A percentile compares a stretch with the other conserved stretches of the same genome.
Conservation (phyloP, 2,888 invertebrate species). For the Brassicogethes aeneus region DNA sequence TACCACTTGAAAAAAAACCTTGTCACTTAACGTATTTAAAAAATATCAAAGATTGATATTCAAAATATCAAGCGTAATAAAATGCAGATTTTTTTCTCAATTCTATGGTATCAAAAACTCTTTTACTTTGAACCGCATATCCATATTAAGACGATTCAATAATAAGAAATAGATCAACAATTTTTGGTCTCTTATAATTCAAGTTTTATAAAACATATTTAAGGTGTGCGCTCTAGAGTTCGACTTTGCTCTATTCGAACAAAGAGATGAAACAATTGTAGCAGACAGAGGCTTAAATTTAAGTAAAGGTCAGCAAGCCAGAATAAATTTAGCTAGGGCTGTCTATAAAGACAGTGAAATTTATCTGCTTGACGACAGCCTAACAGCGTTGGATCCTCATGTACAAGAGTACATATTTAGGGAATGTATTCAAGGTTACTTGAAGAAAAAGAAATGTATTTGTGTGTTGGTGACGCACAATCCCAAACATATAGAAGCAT, state of each 20-base stretch:
- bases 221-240: constrained; percentile 51
- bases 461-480: constrained; percentile 43
- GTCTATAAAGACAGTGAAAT: constrained; percentile 68
- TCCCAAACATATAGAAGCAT: constrained; percentile 18
- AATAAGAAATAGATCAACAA: too few species aligned
- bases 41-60: too few species aligned
- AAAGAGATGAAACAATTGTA: constrained; percentile 68
- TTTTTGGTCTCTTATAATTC: too few species aligned
- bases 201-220: too few species aligned
- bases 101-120: too few species aligned
- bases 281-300: constrained; percentile 73
- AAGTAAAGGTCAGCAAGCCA: constrained; percentile 76
- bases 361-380: constrained; percentile 69
- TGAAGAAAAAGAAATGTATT: constrained; percentile 40
- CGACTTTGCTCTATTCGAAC: constrained; percentile 44
- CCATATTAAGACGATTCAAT: too few species aligned
- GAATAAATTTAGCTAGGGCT: constrained; percentile 69
- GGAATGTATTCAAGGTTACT: constrained; percentile 40
- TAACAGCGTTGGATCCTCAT: constrained; percentile 69
- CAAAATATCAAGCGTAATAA: too few species aligned
- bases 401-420: constrained; percentile 65
- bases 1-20: too few species aligned
- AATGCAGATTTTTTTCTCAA: too few species aligned
- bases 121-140: too few species aligned
- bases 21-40: too few species aligned